These are phyloP conservation scores for Ciconia boyciana DNA, from an alignment of 2,113 vertebrate genomes.

Conservation along the genomic window DNA sequence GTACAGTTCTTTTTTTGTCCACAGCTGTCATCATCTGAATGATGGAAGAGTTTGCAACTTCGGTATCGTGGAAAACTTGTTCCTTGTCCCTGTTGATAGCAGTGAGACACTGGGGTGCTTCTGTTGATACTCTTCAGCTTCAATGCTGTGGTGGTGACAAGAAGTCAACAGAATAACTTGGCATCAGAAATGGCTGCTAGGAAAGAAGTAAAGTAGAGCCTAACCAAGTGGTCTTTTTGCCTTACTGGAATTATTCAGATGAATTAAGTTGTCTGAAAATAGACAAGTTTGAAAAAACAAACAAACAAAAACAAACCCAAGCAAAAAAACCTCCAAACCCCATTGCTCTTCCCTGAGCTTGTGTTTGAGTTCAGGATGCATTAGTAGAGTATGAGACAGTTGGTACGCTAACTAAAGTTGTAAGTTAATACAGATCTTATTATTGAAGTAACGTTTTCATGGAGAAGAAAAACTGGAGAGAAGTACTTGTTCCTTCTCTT, in stretches of 20 bases:
- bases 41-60: conserved; percentile 26
- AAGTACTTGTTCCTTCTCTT: neutral
- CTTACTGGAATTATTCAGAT: neutral
- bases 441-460: neutral
- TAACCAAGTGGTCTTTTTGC: neutral
- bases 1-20: neutral
- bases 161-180: neutral
- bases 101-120: neutral
- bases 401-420: neutral
- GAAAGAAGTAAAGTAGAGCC: neutral
- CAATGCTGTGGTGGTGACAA: neutral
- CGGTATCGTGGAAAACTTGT: neutral
- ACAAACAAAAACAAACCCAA: neutral
- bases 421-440: neutral
- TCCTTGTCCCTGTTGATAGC: neutral
- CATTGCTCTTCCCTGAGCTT: neutral
- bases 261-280: neutral
- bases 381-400: neutral
- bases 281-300: neutral
- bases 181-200: neutral
- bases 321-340: neutral
- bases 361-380: neutral
- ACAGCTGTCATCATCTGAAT: conserved; percentile 23
- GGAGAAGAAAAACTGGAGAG: neutral
- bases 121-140: neutral